A percentile compares a stretch with the other conserved stretches of the same genome.
Conservation (phyloP, 2,888 invertebrate species). For the Scaeva pyrastri region DNA sequence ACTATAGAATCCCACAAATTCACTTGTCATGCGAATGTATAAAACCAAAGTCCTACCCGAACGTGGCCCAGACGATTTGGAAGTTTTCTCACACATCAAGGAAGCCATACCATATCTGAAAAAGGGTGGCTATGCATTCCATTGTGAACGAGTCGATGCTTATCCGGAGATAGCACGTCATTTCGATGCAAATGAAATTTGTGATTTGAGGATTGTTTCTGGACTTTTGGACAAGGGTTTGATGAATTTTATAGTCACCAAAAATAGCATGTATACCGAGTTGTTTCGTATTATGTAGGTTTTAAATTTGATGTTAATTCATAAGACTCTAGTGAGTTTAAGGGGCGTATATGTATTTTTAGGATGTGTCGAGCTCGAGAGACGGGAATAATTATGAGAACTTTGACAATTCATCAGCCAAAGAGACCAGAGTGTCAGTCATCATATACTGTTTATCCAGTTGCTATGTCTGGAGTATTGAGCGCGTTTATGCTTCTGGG, state of each 20-base stretch:
- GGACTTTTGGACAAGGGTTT: slow-evolving; percentile 80
- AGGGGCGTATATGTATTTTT: background rate
- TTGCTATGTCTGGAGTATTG: slow-evolving; percentile 78
- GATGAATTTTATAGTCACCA: slow-evolving; percentile 82
- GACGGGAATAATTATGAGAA: slow-evolving; percentile 78
- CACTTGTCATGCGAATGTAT: slow-evolving; percentile 78
- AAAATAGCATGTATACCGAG: slow-evolving; percentile 83
- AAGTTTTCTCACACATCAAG: slow-evolving; percentile 79
- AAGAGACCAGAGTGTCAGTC: slow-evolving; percentile 80
- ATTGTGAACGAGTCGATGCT: slow-evolving; percentile 84
- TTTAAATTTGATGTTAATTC: background rate
- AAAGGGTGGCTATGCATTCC: slow-evolving; percentile 84
- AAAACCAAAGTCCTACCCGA: slow-evolving; percentile 78
- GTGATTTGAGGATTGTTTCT: slow-evolving; percentile 82
- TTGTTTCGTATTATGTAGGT: slow-evolving; percentile 81
- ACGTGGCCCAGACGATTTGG: slow-evolving; percentile 78
- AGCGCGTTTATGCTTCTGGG: slow-evolving; percentile 78
- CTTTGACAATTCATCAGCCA: slow-evolving; percentile 77
- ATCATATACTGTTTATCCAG: slow-evolving; percentile 79
- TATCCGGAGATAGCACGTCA: slow-evolving; percentile 83
- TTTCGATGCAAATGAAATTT: slow-evolving; percentile 84
- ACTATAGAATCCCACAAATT: slow-evolving; percentile 9
- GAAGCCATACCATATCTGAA: slow-evolving; percentile 84
- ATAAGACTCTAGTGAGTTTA: background rate
- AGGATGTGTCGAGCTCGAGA: slow-evolving; percentile 80